A percentile compares a stretch with the other conserved stretches of the same genome.
Conservation (phyloP, 2,797 vertebrate species). For the Lateolabrax maculatus region DNA sequence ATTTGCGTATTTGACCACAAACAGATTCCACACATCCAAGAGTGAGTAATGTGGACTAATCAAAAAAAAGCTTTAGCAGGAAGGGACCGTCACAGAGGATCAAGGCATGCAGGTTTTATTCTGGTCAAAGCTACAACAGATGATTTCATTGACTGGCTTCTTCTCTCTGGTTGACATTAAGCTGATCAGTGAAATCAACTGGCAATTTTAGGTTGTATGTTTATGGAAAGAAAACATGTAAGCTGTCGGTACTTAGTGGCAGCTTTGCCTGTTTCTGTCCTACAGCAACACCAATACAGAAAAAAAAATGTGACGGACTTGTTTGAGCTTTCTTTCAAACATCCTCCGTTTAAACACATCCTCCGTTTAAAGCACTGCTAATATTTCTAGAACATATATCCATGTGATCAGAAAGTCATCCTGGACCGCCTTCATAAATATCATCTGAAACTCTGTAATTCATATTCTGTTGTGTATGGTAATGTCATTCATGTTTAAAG, state of each 20-base stretch:
- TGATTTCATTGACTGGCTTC: not conserved
- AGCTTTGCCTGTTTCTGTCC: not conserved
- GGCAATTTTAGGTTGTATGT: not conserved
- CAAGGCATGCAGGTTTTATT: not conserved
- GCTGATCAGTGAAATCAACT: not conserved
- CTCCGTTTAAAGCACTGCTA: not conserved
- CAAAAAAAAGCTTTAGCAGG: not conserved
- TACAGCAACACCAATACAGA: not conserved
- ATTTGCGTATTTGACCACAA: not conserved
- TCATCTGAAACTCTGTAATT: not conserved
- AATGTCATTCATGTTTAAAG: not conserved
- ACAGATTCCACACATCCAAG: not conserved
- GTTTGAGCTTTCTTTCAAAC: not conserved
- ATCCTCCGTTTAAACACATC: not conserved
- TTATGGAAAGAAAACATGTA: not conserved
- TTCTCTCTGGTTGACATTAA: not conserved
- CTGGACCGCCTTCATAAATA: not conserved
- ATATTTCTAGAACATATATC: conserved; percentile 1
- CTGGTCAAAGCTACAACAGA: not conserved
- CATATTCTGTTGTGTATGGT: not conserved
- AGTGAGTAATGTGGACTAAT: not conserved
- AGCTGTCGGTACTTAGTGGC: not conserved
- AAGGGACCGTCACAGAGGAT: not conserved
- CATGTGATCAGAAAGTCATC: not conserved
- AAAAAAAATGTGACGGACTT: not conserved